A percentile compares a stretch with the other conserved stretches of the same genome.
phyloP scores from a whole-genome alignment of 1,140 invertebrate species.

The Drepana arcuata region DNA sequence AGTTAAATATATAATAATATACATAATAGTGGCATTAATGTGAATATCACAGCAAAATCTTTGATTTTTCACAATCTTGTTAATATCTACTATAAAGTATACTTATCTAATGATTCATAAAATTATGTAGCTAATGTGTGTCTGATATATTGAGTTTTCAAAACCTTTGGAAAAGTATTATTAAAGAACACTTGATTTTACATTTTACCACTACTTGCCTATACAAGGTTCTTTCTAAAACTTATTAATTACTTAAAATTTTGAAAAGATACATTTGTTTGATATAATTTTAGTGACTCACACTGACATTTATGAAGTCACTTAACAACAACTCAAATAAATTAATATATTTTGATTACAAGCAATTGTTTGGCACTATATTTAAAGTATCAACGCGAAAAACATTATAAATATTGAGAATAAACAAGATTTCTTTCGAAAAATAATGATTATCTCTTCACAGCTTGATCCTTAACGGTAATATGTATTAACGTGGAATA shows the following conservation, averaged over 20 bases:
- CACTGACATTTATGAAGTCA: too few species aligned
- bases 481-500: slow-evolving; percentile 33
- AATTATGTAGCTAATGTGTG: too few species aligned
- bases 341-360: too few species aligned
- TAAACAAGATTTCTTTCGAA: slow-evolving; percentile 37
- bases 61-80: too few species aligned
- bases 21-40: too few species aligned
- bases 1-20: too few species aligned
- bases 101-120: too few species aligned
- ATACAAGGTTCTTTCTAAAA: slow-evolving; percentile 16
- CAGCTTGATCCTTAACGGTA: slow-evolving; percentile 32
- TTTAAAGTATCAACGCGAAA: slow-evolving; percentile 34
- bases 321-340: too few species aligned
- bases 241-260: too few species aligned
- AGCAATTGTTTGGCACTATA: slow-evolving; percentile 56
- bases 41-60: slow-evolving; percentile 16
- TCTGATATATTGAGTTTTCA: slow-evolving; percentile 10
- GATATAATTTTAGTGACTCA: too few species aligned
- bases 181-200: slow-evolving; percentile 11
- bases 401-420: slow-evolving; percentile 35
- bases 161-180: slow-evolving; percentile 14
- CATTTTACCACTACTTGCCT: slow-evolving; percentile 14
- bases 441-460: slow-evolving; percentile 40
- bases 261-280: too few species aligned
- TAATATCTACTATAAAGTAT: too few species aligned